Percentiles rank a stretch among this genome's conserved stretches.
phyloP scores from a whole-genome alignment of 1,140 invertebrate genomes.

The Eupeodes corollae region DNA sequence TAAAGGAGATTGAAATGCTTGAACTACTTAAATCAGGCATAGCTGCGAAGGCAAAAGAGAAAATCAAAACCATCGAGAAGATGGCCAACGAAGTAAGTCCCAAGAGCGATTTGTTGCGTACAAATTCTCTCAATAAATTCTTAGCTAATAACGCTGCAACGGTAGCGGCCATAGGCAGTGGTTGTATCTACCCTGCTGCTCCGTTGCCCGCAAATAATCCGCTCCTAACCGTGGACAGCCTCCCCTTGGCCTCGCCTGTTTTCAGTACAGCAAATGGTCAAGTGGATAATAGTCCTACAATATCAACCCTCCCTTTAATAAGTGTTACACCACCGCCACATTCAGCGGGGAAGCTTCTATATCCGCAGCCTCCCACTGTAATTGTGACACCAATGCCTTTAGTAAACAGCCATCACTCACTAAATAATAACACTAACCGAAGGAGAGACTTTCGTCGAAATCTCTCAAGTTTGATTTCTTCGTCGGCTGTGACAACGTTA shows the following conservation, averaged over 20 bases:
- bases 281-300: conserved; percentile 19
- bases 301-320: conserved; percentile 1
- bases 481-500: too few relatives aligned
- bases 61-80: conserved; percentile 40
- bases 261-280: conserved; percentile 28
- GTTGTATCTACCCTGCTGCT: too few relatives aligned
- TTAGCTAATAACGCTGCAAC: conserved; percentile 32
- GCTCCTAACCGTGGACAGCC: neutral
- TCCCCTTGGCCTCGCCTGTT: conserved; percentile 9
- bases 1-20: conserved; percentile 48
- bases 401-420: too few relatives aligned
- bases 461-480: too few relatives aligned
- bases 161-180: too few relatives aligned
- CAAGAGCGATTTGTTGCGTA: conserved; percentile 9
- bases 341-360: conserved; percentile 5
- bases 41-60: conserved; percentile 50
- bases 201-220: neutral
- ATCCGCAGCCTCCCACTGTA: too few relatives aligned
- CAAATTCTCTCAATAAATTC: conserved; percentile 35
- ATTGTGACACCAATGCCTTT: too few relatives aligned
- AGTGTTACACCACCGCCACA: neutral
- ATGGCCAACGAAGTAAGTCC: conserved; percentile 35
- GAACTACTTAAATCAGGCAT: conserved; percentile 48
- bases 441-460: too few relatives aligned
- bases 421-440: too few relatives aligned